A percentile compares a stretch with the other conserved stretches of the same genome.
Conservation (phyloP, 2,113 vertebrate species). For the Chauna torquata region DNA sequence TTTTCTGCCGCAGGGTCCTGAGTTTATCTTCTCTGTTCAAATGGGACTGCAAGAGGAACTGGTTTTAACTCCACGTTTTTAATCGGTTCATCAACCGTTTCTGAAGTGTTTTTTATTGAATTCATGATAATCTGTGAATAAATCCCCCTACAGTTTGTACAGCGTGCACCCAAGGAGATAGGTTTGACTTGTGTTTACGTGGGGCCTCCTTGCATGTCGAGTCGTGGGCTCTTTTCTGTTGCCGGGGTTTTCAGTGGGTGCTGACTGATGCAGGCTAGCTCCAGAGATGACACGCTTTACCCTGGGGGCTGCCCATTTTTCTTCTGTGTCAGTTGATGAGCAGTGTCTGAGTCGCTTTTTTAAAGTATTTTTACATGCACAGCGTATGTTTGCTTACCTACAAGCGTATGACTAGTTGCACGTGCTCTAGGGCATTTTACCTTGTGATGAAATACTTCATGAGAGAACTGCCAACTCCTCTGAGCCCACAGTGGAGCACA, state of each 20-base stretch:
- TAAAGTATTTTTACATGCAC: background rate
- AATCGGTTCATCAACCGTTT: background rate
- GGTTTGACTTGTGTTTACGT: background rate
- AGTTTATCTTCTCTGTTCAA: background rate
- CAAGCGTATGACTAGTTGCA: background rate
- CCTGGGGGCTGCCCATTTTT: background rate
- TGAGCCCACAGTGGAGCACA: background rate
- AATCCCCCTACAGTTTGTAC: background rate
- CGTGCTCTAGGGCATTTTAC: background rate
- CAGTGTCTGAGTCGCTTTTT: background rate
- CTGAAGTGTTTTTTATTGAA: background rate
- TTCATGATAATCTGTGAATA: background rate
- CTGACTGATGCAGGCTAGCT: background rate
- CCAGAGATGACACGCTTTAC: background rate
- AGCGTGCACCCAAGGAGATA: background rate
- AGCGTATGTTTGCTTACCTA: background rate
- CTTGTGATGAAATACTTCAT: background rate
- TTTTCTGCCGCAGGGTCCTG: background rate
- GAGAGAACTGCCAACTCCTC: background rate
- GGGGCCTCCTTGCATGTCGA: background rate
- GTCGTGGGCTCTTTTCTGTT: fast-evolving
- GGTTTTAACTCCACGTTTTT: background rate
- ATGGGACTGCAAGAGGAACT: too few species aligned
- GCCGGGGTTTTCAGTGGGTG: background rate
- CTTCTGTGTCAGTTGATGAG: background rate